A percentile compares a stretch with the other conserved stretches of the same genome.
Conservation (phyloP, 2,888 invertebrate genomes). For the Dolomedes plantarius region DNA sequence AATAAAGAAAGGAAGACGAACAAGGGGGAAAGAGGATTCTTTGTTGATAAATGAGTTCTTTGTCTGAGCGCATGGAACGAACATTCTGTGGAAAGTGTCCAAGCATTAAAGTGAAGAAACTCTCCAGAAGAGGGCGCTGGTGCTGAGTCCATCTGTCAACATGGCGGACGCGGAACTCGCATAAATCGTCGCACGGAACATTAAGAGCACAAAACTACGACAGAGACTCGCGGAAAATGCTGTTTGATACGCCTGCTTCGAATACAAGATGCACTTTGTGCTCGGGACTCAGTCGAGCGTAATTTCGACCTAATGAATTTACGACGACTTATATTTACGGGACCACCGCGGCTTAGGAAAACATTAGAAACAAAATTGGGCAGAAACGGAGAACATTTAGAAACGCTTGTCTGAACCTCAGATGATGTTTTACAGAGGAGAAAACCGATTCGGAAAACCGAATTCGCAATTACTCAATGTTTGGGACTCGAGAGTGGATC, state of each 20-base stretch:
- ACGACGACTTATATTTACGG: slow-evolving; percentile 51
- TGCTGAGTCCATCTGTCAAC: slow-evolving; percentile 43
- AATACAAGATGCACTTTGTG: slow-evolving; percentile 60
- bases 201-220: slow-evolving; percentile 59
- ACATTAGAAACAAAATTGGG: slow-evolving; percentile 14
- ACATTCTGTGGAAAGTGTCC: slow-evolving; percentile 69
- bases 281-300: slow-evolving; percentile 15
- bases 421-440: not conserved
- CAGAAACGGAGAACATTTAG: not conserved
- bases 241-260: slow-evolving; percentile 68
- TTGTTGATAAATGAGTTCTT: slow-evolving; percentile 63
- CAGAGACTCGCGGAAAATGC: slow-evolving; percentile 58
- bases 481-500: no score
- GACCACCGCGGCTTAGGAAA: slow-evolving; percentile 51
- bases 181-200: slow-evolving; percentile 62
- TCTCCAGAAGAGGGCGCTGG: slow-evolving; percentile 52
- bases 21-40: not conserved
- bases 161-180: slow-evolving; percentile 65
- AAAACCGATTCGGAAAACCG: no score
- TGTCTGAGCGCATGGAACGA: slow-evolving; percentile 17
- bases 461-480: no score
- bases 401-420: not conserved
- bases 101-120: slow-evolving; percentile 63
- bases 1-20: slow-evolving; percentile 10
- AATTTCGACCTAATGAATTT: slow-evolving; percentile 56